Base-by-base conservation (phyloP, 2,797 vertebrate species). In the Momotus momota region DNA sequence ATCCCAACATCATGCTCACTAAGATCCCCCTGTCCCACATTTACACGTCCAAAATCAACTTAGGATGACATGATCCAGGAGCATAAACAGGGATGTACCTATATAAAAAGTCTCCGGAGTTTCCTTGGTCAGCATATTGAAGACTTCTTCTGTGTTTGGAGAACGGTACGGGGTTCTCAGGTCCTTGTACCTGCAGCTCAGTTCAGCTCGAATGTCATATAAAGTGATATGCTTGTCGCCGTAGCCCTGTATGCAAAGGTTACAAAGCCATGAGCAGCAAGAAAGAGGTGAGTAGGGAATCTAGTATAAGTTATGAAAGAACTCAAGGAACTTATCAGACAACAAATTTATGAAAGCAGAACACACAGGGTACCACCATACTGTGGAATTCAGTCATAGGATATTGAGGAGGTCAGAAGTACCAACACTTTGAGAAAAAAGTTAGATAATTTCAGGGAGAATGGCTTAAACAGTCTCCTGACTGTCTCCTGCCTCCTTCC, bases 61-160 rank as follows among this genome's bases (percentile, higher is more conserved):
- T 2, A 62, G 10, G 21, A 72, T 19, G 49, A 61, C 54, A 70
- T 25, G 69, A 86, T 61, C 3, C n/a, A 82, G 74, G 62, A 33
- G 49, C 8, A 19, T 17, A 7, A 62, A 57, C 9, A 25, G 7
- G n/a, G 22, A 45, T 38, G 83, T 98, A 99, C 99, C 99, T n/a
- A 99, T 99, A 94, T 99, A 99, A 98, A 99, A 99, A 14, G 99
- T 99, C 97, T 99, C 99, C 14, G 99, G 99, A 5, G 99, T 99
- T 97, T 99, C 99, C 98, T 99, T 99, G 92, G 99, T 99, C 96
- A 99, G 98, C 98, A 99, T 97, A 91, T 99, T 99, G 97, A 99
- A 99, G 96, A 99, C 98, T 92, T 99, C 99, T 93, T 99, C 99
- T 2, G 99, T 99, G 97, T 99, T 99, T 55, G 99, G 98, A 75